These are phyloP conservation scores for Momotus momota DNA, from an alignment of 2,797 vertebrate genomes.

Conservation along the genomic window DNA sequence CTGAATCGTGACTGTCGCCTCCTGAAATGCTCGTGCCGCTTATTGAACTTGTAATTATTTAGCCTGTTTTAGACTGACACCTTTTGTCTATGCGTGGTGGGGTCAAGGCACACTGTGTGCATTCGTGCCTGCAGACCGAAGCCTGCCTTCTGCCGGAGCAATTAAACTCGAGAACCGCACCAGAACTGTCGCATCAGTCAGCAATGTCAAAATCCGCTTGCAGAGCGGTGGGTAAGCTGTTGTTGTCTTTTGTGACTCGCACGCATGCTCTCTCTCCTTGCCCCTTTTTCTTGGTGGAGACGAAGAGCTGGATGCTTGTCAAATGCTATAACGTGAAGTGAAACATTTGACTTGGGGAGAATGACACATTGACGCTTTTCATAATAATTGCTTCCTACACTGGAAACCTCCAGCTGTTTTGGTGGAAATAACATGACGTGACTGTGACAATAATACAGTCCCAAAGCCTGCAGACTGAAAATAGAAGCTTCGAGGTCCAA, in stretches of 20 bases:
- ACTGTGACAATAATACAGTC: slow-evolving; percentile 17
- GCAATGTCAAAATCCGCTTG: background rate
- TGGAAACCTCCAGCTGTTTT: slow-evolving; percentile 60
- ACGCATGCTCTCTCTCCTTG: background rate
- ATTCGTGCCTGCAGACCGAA: background rate
- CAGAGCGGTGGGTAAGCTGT: background rate
- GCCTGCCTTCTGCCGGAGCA: background rate
- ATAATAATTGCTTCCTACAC: slow-evolving; percentile 56
- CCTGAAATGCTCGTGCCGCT: background rate
- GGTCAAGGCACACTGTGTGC: background rate
- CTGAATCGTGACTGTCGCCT: background rate
- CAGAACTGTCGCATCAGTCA: background rate
- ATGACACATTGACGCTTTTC: slow-evolving; percentile 32
- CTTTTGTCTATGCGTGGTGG: background rate
- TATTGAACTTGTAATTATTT: background rate
- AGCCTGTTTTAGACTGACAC: background rate
- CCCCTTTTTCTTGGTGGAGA: background rate
- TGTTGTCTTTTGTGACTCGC: background rate
- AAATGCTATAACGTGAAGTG: slow-evolving; percentile 1
- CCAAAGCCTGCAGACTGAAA: slow-evolving; percentile 9
- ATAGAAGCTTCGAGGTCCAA: background rate
- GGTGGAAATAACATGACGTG: slow-evolving; percentile 34
- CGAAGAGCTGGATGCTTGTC: slow-evolving; percentile 31
- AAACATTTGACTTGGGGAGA: slow-evolving; percentile 43
- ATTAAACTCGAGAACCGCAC: background rate